These are phyloP conservation scores for Chrysocyon brachyurus DNA, from an alignment of 2,797 vertebrate genomes.

Conservation along the genomic window DNA sequence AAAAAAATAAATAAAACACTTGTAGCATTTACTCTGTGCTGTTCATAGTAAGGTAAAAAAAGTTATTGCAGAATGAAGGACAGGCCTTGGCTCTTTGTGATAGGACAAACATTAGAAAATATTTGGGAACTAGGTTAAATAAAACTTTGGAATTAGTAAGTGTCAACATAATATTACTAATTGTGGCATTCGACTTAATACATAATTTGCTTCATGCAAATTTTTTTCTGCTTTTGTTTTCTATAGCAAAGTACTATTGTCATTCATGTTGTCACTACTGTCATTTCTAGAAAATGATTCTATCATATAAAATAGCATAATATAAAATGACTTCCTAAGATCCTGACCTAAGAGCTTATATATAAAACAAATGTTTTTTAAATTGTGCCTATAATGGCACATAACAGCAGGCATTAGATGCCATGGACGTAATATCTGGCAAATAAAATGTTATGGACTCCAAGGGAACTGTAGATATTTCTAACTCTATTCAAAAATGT, in stretches of 20 bases:
- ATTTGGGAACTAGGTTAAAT: not conserved
- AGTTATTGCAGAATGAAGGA: not conserved
- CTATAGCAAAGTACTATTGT: not conserved
- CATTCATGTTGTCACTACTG: not conserved
- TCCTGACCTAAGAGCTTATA: constrained; percentile 47
- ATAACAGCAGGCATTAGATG: constrained; percentile 30
- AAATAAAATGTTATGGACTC: constrained; percentile 69
- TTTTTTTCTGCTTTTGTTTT: not conserved
- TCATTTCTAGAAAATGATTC: constrained; percentile 37
- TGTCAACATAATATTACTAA: not conserved
- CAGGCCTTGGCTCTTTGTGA: not conserved
- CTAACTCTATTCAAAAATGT: constrained; percentile 59
- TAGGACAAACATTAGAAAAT: not conserved
- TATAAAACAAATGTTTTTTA: constrained; percentile 62
- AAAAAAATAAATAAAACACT: not conserved
- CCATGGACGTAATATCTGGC: constrained; percentile 38
- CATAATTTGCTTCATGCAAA: not conserved
- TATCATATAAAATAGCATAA: constrained; percentile 34
- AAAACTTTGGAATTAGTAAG: not conserved
- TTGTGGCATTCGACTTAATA: not conserved
- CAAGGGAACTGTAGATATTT: constrained; percentile 67
- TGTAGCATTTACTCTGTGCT: not conserved
- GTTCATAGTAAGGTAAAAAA: not conserved
- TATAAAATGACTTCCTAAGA: constrained; percentile 54
- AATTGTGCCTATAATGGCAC: constrained; percentile 48